These are phyloP conservation scores for Leptinotarsa juncta DNA, from an alignment of 2,888 invertebrate genomes.

Conservation along the genomic window DNA sequence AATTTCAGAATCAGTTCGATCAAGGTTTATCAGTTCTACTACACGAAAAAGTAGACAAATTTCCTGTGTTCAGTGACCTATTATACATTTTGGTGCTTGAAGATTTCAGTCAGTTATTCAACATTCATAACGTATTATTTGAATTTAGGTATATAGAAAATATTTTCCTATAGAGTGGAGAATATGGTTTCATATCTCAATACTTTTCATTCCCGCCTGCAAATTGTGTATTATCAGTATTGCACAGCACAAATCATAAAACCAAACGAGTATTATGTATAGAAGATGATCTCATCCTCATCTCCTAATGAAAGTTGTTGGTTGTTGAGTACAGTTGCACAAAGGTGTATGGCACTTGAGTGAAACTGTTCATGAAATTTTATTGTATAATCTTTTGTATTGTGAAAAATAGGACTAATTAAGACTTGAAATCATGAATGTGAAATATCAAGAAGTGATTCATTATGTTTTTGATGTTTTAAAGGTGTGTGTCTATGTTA, in stretches of 20 bases:
- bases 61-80: too few species aligned
- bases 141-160: background rate
- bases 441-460: too few species aligned
- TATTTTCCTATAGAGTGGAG: background rate
- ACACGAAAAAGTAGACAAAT: background rate
- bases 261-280: constrained; percentile 53
- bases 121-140: background rate
- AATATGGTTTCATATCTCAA: background rate
- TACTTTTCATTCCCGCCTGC: constrained; percentile 5
- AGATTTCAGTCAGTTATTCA: background rate
- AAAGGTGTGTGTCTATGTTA: too few species aligned
- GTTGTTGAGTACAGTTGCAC: constrained; percentile 53
- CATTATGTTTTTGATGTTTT: too few species aligned
- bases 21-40: background rate
- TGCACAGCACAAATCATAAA: constrained; percentile 7
- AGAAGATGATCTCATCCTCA: constrained; percentile 59
- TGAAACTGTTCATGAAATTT: constrained; percentile 20
- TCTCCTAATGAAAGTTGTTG: constrained; percentile 55
- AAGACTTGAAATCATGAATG: too few species aligned
- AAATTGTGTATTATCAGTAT: constrained; percentile 14
- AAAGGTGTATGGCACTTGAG: constrained; percentile 42
- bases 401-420: background rate
- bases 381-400: constrained; percentile 1
- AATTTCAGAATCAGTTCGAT: background rate
- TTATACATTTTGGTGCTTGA: too few species aligned